phyloP scores from a whole-genome alignment of 2,113 vertebrate species.

The Prunella fulvescens region DNA sequence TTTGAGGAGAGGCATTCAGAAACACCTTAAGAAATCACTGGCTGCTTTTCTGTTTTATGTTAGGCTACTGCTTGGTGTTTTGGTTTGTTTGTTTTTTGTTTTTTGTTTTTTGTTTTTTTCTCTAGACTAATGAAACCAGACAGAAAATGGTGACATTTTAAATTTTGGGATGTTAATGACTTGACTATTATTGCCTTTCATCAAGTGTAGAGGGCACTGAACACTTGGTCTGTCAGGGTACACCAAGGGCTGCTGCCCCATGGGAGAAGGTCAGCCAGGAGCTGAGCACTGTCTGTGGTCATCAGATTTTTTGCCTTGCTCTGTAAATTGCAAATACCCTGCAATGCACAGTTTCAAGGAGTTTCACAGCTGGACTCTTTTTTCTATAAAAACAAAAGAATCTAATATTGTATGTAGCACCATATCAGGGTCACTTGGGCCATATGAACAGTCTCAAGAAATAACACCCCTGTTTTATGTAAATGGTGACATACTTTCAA shows the following conservation, averaged over 20 bases:
- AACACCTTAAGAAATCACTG: background rate
- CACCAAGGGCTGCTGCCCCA: background rate
- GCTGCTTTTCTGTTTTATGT: background rate
- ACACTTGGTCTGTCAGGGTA: background rate
- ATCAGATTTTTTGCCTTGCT: slow-evolving; percentile 8
- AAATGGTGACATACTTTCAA: background rate
- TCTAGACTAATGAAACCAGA: background rate
- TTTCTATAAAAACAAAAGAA: background rate
- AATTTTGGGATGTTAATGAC: background rate
- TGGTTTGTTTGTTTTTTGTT: too few species aligned
- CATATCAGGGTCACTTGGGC: background rate
- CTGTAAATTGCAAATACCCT: background rate
- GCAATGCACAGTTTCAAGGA: background rate
- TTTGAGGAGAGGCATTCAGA: background rate
- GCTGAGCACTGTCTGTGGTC: background rate
- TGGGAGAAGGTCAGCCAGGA: background rate
- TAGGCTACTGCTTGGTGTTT: background rate
- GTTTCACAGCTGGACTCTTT: background rate
- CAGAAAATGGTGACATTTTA: background rate
- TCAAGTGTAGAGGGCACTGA: background rate
- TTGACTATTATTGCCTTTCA: background rate
- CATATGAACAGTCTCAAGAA: background rate
- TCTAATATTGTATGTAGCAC: background rate
- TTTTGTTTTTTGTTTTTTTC: background rate
- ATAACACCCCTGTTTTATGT: background rate